These are phyloP conservation scores for Zaprionus africanus DNA, from an alignment of 1,140 invertebrate genomes.

Conservation along the genomic window DNA sequence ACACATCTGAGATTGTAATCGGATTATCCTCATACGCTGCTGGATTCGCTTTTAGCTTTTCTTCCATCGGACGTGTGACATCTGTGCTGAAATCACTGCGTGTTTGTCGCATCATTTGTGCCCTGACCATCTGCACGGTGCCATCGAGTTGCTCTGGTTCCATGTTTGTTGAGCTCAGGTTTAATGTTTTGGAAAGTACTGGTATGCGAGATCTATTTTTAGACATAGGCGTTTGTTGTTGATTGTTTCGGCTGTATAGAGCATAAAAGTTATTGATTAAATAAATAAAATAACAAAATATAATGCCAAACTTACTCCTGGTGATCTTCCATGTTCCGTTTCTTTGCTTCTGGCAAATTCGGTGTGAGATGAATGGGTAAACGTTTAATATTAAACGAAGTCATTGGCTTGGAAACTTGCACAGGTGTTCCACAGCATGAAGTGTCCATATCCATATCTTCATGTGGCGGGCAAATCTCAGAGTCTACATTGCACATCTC, in stretches of 20 bases:
- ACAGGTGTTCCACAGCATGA: slow-evolving; percentile 29
- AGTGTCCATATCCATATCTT: slow-evolving; percentile 31
- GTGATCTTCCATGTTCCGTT: slow-evolving; percentile 27
- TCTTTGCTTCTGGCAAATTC: slow-evolving; percentile 64
- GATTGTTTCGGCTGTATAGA: neutral
- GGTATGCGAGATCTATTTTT: slow-evolving; percentile 30
- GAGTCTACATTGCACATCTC: slow-evolving; percentile 25
- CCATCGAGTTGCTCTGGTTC: slow-evolving; percentile 31
- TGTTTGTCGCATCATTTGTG: slow-evolving; percentile 22
- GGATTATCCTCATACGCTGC: slow-evolving; percentile 45
- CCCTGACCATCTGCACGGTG: slow-evolving; percentile 40
- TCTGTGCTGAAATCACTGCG: slow-evolving; percentile 9
- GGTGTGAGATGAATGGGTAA: slow-evolving; percentile 55
- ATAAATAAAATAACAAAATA: neutral
- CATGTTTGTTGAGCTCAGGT: neutral
- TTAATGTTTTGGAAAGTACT: slow-evolving; percentile 6
- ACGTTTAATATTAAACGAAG: slow-evolving; percentile 35
- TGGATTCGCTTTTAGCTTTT: neutral
- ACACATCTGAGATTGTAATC: slow-evolving; percentile 67
- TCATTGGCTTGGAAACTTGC: neutral
- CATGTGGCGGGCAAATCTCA: neutral
- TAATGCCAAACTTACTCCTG: slow-evolving; percentile 8
- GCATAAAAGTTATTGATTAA: neutral
- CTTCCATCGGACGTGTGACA: slow-evolving; percentile 11
- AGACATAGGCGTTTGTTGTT: neutral